Evolutionary conservation across 2,888 invertebrate species (phyloP).

Genomic region (Drosophila hamatofila): DNA sequence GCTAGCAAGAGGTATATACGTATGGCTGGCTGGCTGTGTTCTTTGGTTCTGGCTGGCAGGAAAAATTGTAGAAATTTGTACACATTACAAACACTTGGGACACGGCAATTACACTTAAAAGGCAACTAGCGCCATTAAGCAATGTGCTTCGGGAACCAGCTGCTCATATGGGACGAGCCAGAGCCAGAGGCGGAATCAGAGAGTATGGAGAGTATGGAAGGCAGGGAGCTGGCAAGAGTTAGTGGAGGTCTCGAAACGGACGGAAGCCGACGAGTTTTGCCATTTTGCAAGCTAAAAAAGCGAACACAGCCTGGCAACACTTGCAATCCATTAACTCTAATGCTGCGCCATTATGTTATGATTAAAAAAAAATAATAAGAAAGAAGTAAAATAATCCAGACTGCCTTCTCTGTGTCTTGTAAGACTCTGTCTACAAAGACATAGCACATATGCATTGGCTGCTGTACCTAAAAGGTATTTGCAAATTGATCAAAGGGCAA

Average conservation of each 20-base stretch:
- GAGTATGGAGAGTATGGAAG: conserved; percentile 5
- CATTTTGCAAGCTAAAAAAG: conserved; percentile 65
- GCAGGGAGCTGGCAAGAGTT: not conserved
- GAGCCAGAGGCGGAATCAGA: conserved; percentile 1
- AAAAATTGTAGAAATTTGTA: conserved; percentile 66
- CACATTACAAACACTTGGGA: conserved; percentile 76
- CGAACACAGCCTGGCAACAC: conserved; percentile 62
- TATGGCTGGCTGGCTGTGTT: conserved; percentile 3
- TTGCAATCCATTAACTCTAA: conserved; percentile 77
- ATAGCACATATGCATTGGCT: conserved; percentile 28
- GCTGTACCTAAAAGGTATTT: conserved; percentile 1
- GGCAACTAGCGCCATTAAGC: conserved; percentile 75
- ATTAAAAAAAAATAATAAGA: conserved; percentile 54
- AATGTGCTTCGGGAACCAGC: conserved; percentile 60
- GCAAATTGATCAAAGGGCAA: conserved; percentile 7
- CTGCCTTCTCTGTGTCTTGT: conserved; percentile 15
- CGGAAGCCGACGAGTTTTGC: conserved; percentile 32
- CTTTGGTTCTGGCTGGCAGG: conserved; percentile 40
- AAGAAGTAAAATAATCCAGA: conserved; percentile 27
- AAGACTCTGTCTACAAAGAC: conserved; percentile 13
- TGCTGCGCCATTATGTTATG: conserved; percentile 65
- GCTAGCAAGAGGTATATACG: too few relatives aligned
- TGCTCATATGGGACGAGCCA: conserved; percentile 62
- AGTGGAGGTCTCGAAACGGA: conserved; percentile 2
- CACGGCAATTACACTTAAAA: conserved; percentile 82